Base-by-base conservation (phyloP, 2,888 invertebrate genomes). In the Ormyrus thymus region DNA sequence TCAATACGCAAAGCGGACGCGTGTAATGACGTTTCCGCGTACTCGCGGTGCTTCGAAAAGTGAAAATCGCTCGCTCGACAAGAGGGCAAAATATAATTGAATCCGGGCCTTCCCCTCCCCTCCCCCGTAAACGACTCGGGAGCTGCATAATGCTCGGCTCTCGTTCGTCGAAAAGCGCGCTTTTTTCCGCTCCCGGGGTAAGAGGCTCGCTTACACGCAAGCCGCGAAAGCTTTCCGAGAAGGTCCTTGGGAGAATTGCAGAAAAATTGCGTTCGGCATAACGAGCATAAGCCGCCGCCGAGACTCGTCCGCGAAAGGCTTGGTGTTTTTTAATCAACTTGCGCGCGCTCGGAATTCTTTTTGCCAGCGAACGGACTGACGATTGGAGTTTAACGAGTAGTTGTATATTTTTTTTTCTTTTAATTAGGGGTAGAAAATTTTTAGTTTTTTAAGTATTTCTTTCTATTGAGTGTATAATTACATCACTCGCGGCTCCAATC, bases 141-240 rank as follows among this genome's bases (percentile, higher is more conserved):
- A n/a, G 10, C 2, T 3, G 15, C 51, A n/a, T 46, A 48, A 48
- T 46, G 13, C 9, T 50, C n/a, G 7, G 13, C 8, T 7, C 48
- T 48, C n/a, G n/a, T 64, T 64, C 51, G 51, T 29, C 65, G 58
- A 70, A 70, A n/a, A 43, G 29, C 50, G 29, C 4, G 9, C 13
- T 56, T 68, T 45, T 11, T 43, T 13, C 29, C 13, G 50, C 15
- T 50, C 15, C 46, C 51, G 45, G 9, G 11, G 50, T 45, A 45
- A 68, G 53, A 68, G 66, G 66, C 11, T 68, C 45, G 53, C 11
- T 70, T 72, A 29, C 71, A 68, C 55, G 75, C 61, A 45, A 68
- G 66, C 53, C 66, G 66, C 66, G 58, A 45, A 53, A 10, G 56
- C 11, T 58, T 58, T 64, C 75, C 8, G 8, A 9, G 75, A 75